Evolutionary conservation across 2,797 vertebrate species (phyloP).

Genomic region (Sebastes steindachneri): DNA sequence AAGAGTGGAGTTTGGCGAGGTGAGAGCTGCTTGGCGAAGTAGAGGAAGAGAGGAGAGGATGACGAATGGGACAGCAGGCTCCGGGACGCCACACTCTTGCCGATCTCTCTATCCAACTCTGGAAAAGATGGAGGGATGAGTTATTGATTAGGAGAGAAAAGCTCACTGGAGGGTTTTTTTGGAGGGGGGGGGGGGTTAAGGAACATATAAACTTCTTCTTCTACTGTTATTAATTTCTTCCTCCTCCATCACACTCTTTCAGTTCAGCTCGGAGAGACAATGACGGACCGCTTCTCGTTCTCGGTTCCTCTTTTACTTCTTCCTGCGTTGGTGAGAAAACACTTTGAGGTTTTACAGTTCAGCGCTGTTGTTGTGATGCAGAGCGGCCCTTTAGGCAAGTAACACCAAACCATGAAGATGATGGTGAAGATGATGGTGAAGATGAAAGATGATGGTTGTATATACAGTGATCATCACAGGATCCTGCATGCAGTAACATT

Average conservation of each 20-base stretch:
- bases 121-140: conserved; percentile 64
- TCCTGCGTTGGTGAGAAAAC: conserved; percentile 17
- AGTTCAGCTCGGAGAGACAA: neutral
- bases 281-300: conserved; percentile 29
- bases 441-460: neutral
- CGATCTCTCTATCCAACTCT: conserved; percentile 47
- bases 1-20: neutral
- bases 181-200: neutral
- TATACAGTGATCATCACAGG: neutral
- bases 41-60: conserved; percentile 20
- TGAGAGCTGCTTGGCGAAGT: conserved; percentile 2
- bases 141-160: conserved; percentile 55
- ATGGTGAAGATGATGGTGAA: neutral
- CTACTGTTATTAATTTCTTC: neutral
- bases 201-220: neutral
- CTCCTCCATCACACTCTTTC: neutral
- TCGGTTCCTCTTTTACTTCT: conserved; percentile 45
- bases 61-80: conserved; percentile 20
- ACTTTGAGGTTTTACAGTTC: neutral
- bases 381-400: neutral
- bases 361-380: neutral
- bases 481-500: neutral
- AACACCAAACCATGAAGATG: neutral
- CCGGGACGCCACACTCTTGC: conserved; percentile 28
- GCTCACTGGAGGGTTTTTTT: neutral